Evolutionary conservation across 2,888 invertebrate genomes (phyloP).

Genomic region (Auanema freiburgensis): DNA sequence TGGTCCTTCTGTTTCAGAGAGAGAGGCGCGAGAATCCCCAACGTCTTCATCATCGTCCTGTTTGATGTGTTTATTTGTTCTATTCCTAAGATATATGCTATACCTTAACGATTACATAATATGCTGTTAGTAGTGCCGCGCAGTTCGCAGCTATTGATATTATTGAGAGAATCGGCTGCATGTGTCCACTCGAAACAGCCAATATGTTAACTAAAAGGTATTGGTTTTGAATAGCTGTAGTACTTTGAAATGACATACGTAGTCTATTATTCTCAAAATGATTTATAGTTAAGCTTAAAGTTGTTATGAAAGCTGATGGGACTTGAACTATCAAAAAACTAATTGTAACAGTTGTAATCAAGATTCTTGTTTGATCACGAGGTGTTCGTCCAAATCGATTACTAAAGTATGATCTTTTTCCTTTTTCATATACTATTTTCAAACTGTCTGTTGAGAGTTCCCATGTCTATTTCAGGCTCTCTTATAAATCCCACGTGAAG

Average conservation of each 20-base stretch:
- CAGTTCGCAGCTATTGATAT: constrained; percentile 61
- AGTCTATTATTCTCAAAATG: constrained; percentile 60
- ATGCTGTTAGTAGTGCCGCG: constrained; percentile 60
- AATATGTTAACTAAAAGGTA: constrained; percentile 53
- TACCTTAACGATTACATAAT: constrained; percentile 62
- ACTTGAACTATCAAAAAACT: constrained; percentile 62
- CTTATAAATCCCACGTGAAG: constrained; percentile 61
- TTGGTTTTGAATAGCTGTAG: neutral
- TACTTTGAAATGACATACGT: constrained; percentile 33
- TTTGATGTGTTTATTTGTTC: too few species aligned
- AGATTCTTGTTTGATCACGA: constrained; percentile 60
- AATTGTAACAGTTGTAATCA: constrained; percentile 62
- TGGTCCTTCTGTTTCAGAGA: constrained; percentile 52
- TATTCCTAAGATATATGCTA: too few species aligned
- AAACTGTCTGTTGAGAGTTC: constrained; percentile 56
- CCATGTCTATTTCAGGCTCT: constrained; percentile 61
- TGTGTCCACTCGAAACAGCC: constrained; percentile 56
- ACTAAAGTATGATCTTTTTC: constrained; percentile 31
- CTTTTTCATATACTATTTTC: neutral
- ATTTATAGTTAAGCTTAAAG: constrained; percentile 59
- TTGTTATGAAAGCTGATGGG: constrained; percentile 61
- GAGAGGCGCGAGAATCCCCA: constrained; percentile 56
- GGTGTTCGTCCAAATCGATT: constrained; percentile 63
- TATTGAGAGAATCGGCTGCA: constrained; percentile 60
- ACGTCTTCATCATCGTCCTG: constrained; percentile 62